Base-by-base conservation (phyloP, 2,113 vertebrate genomes). In the Myotis davidii region DNA sequence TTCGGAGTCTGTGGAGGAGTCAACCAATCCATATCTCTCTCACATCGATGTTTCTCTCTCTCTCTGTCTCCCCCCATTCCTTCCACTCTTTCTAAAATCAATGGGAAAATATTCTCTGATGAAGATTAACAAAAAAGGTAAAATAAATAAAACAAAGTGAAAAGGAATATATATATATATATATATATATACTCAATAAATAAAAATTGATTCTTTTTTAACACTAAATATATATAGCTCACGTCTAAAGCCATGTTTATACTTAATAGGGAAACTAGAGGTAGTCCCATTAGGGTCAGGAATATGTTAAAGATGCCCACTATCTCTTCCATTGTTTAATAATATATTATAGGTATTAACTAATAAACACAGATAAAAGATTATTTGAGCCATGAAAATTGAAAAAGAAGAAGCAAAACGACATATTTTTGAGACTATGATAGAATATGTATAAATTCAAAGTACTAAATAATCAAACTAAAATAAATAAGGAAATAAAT, bases 371-470 rank as follows among this genome's bases (percentile, higher is more conserved):
- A 91, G 42, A 50, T 2, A 72, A 77, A 18, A 87, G 23, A 76
- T 84, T 0, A 88, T 73, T 83, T 37, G 37, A 48, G 25, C 84
- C 42, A 42, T 42, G 37, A 92, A 42, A 92, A 65, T 39, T 45
- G 39, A n/a, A 94, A 65, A 65, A 39, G 52, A 70, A 83, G 25
- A 70, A 83, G 25, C 50, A 86, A 72, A 88, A 29, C 3, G 29
- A 11, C 17, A 67, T 78, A 4, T 73, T 72, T 92, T 54, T n/a
- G 37, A 69, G 11, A 59, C 67, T 69, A 18, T 72, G 23, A 39
- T 65, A 74, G 85, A 90, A 81, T 79, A 93, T 27, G 59, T 70
- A 54, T 48, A 70, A 87, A 76, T 18, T 81, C 50, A 91, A 54
- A 94, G 27, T 52, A 69, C 59, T 72, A 72, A 84, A 29, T 77